A percentile compares a stretch with the other conserved stretches of the same genome.
Conservation (phyloP, 2,888 invertebrate genomes). For the Tachina lurida region DNA sequence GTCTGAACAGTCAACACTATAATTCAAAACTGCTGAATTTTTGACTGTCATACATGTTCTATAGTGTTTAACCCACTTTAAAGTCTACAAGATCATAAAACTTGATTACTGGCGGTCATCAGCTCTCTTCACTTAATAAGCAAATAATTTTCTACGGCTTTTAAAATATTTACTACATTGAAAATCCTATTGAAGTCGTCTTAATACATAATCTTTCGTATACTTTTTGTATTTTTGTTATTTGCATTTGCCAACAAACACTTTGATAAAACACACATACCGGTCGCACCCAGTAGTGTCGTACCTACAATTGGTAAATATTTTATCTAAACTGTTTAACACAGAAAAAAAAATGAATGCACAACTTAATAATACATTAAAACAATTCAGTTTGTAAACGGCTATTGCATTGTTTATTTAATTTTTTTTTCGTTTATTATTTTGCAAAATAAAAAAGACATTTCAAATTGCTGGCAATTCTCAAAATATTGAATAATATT, state of each 20-base stretch:
- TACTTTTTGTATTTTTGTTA: not conserved
- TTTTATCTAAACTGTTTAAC: constrained; percentile 41
- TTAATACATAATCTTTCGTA: no score
- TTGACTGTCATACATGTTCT: no score
- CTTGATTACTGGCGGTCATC: no score
- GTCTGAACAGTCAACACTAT: no score
- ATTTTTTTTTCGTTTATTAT: constrained; percentile 34
- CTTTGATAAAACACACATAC: not conserved
- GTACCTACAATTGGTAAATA: constrained; percentile 23
- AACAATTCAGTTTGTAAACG: constrained; percentile 29
- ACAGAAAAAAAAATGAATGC: constrained; percentile 1
- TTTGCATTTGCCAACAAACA: not conserved
- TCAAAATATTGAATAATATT: constrained; percentile 38
- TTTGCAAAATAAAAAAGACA: constrained; percentile 32
- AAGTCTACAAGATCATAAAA: no score
- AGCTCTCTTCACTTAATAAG: no score
- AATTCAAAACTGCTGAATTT: no score
- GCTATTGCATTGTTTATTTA: constrained; percentile 40
- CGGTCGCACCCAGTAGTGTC: not conserved
- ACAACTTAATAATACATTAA: constrained; percentile 31
- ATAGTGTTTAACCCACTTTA: no score
- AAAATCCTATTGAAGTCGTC: no score
- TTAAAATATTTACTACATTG: no score
- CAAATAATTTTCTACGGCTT: no score
- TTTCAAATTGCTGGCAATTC: constrained; percentile 44